These are phyloP conservation scores for Drosophila neonasuta DNA, from an alignment of 2,888 invertebrate species.

Conservation along the genomic window DNA sequence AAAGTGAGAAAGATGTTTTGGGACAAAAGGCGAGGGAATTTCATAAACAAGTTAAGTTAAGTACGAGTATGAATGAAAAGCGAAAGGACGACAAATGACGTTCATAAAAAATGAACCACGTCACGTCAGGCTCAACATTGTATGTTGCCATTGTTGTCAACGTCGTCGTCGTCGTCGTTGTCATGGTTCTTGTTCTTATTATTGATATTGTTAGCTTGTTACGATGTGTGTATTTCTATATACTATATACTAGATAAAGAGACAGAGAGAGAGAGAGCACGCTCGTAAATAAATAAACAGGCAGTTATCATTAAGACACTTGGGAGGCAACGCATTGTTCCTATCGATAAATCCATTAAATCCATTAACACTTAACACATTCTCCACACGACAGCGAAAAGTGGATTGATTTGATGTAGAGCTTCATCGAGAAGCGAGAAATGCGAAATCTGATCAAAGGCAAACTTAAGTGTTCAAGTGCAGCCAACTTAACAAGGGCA, in stretches of 20 bases:
- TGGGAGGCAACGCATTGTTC: slow-evolving; percentile 2
- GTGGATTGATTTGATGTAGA: not conserved
- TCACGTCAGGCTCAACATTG: slow-evolving; percentile 6
- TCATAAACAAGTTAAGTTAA: slow-evolving; percentile 21
- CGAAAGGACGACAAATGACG: slow-evolving; percentile 36
- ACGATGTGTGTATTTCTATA: not conserved
- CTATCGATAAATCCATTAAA: slow-evolving; percentile 25
- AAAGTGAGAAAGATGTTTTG: slow-evolving; percentile 37
- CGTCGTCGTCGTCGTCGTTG: not conserved
- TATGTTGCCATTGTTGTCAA: slow-evolving; percentile 2
- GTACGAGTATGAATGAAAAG: slow-evolving; percentile 13
- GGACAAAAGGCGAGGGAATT: slow-evolving; percentile 26
- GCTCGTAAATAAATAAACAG: slow-evolving; percentile 29
- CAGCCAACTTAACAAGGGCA: slow-evolving; percentile 13
- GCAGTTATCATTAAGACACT: slow-evolving; percentile 44
- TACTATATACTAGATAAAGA: not conserved
- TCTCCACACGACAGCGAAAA: not conserved
- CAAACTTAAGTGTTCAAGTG: slow-evolving; percentile 1
- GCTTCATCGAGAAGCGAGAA: not conserved
- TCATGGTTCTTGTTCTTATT: slow-evolving; percentile 9
- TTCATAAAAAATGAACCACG: slow-evolving; percentile 47
- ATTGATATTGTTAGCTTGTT: slow-evolving; percentile 13
- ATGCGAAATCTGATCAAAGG: not conserved
- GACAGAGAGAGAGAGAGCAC: not conserved
- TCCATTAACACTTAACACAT: slow-evolving; percentile 14